phyloP scores from a whole-genome alignment of 2,113 vertebrate genomes.

The Oryzias woworae region DNA sequence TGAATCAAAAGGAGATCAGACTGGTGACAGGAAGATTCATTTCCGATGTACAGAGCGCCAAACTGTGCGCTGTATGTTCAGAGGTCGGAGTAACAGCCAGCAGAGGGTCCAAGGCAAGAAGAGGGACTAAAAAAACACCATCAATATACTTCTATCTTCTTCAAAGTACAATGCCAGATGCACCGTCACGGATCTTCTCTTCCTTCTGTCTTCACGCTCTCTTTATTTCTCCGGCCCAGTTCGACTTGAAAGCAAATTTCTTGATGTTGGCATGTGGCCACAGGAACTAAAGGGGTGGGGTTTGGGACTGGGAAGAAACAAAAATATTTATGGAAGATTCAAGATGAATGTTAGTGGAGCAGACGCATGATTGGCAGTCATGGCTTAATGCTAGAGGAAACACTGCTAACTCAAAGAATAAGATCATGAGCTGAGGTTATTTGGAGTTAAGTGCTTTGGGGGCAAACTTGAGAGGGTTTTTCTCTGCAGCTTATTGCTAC shows the following conservation, averaged over 20 bases:
- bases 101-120: slow-evolving; percentile 19
- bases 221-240: slow-evolving; percentile 21
- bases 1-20: slow-evolving; percentile 31
- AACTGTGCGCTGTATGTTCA: slow-evolving; percentile 26
- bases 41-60: slow-evolving; percentile 48
- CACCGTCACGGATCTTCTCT: slow-evolving; percentile 8
- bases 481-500: slow-evolving; percentile 14
- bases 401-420: slow-evolving; percentile 38
- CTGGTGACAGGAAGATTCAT: slow-evolving; percentile 55
- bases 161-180: slow-evolving; percentile 28
- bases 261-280: slow-evolving; percentile 48
- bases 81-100: slow-evolving; percentile 17
- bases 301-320: slow-evolving; percentile 38
- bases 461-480: slow-evolving; percentile 21
- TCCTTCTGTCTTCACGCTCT: slow-evolving; percentile 12
- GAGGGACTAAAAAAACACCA: slow-evolving; percentile 24
- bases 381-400: slow-evolving; percentile 51
- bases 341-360: slow-evolving; percentile 33
- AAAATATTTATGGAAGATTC: slow-evolving; percentile 56
- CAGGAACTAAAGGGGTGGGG: slow-evolving; percentile 35
- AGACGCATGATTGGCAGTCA: slow-evolving; percentile 54
- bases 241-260: slow-evolving; percentile 42
- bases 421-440: slow-evolving; percentile 39
- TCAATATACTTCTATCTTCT: slow-evolving; percentile 22
- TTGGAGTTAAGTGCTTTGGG: slow-evolving; percentile 43